phyloP scores from a whole-genome alignment of 1,140 invertebrate species.

The Acromyrmex echinatior region DNA sequence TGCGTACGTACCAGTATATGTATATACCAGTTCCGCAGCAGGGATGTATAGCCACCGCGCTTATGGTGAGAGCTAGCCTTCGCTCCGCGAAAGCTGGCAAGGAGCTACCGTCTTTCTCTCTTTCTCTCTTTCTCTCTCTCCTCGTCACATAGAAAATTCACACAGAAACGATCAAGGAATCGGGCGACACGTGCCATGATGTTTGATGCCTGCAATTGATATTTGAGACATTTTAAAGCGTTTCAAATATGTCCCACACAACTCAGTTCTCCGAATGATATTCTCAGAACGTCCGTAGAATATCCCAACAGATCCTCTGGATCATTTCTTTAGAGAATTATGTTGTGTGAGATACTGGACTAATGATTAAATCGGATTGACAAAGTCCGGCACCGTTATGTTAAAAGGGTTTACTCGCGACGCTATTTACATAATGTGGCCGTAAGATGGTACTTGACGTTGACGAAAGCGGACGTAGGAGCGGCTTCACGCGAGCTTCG shows the following conservation, averaged over 20 bases:
- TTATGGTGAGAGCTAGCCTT: conserved; percentile 14
- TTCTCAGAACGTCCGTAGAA: too few relatives aligned
- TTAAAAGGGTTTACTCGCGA: background rate
- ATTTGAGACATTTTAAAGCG: background rate
- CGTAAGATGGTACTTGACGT: conserved; percentile 6
- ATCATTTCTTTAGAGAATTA: too few relatives aligned
- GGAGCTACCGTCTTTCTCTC: conserved; percentile 11
- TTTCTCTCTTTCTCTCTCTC: background rate
- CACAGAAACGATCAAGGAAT: background rate
- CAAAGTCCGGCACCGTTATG: background rate
- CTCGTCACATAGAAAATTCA: background rate
- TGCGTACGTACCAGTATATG: background rate
- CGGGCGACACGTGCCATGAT: background rate
- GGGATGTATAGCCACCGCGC: conserved; percentile 14
- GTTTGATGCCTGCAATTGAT: background rate
- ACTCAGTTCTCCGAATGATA: too few relatives aligned
- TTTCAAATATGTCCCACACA: background rate
- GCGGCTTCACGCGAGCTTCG: background rate
- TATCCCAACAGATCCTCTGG: too few relatives aligned
- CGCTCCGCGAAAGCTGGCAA: conserved; percentile 11
- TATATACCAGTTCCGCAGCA: conserved; percentile 21
- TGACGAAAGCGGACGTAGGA: background rate
- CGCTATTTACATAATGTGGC: conserved; percentile 9
- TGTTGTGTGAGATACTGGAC: background rate
- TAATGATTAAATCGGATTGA: conserved; percentile 5